Percentiles rank a stretch among this genome's conserved stretches.
Conservation (phyloP, 2,797 vertebrate species). For the Moxostoma hubbsi region DNA sequence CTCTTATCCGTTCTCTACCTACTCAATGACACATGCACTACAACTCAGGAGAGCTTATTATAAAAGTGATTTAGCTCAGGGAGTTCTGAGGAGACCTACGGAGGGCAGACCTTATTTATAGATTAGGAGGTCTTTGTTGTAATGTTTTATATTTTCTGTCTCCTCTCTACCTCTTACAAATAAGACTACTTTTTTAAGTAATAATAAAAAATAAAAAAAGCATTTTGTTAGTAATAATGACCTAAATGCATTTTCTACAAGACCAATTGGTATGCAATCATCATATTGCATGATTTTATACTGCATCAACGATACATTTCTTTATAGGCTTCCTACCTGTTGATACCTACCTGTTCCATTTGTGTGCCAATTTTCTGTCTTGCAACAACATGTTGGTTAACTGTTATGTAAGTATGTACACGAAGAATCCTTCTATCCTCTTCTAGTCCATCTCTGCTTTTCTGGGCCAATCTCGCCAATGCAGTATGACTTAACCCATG, state of each 20-base stretch:
- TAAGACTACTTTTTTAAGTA: not conserved
- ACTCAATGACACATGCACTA: slow-evolving; percentile 12
- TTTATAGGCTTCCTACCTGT: no score
- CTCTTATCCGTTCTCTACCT: slow-evolving; percentile 34
- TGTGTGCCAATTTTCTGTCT: not conserved
- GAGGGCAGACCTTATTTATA: not conserved
- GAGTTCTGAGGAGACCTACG: slow-evolving; percentile 7
- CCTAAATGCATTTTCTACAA: no score
- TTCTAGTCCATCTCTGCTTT: no score
- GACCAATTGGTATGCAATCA: not conserved
- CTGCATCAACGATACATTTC: no score
- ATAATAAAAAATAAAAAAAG: no score
- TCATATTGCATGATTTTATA: not conserved
- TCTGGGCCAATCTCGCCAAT: no score
- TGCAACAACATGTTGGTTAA: no score
- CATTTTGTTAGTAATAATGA: no score
- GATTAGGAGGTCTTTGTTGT: not conserved
- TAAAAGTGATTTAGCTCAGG: slow-evolving; percentile 6
- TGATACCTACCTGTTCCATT: not conserved
- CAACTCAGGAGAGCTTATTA: slow-evolving; percentile 38
- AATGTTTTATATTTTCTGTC: not conserved
- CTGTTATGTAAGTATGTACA: no score
- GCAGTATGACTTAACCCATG: no score
- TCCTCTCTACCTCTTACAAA: not conserved
- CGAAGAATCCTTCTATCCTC: no score